Evolutionary conservation across 2,113 vertebrate genomes (phyloP).

Genomic region (Pitta sordida): DNA sequence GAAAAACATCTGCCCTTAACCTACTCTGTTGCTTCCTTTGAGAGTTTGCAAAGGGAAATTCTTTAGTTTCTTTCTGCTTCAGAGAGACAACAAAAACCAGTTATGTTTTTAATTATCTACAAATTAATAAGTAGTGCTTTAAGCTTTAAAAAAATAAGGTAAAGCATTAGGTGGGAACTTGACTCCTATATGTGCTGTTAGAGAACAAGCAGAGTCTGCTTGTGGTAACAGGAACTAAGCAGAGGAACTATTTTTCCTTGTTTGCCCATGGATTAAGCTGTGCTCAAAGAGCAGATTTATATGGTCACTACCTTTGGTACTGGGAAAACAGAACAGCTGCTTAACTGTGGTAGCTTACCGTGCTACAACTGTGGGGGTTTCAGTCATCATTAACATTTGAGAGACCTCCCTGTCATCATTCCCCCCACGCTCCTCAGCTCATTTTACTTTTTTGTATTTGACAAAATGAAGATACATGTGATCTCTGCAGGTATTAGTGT

Average conservation of each 20-base stretch:
- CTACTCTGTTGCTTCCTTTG: neutral
- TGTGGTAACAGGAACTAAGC: neutral
- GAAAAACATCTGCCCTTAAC: neutral
- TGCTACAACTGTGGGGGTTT: neutral
- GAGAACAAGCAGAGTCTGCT: neutral
- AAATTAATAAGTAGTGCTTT: neutral
- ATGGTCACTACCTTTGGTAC: neutral
- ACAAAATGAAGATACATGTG: neutral
- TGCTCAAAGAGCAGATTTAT: neutral
- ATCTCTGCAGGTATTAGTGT: neutral
- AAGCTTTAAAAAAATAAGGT: neutral
- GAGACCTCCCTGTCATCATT: neutral
- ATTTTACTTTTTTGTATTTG: neutral
- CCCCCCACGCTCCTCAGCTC: neutral
- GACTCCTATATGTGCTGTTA: neutral
- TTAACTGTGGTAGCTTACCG: neutral
- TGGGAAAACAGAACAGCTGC: neutral
- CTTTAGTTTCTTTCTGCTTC: neutral
- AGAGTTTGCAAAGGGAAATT: neutral
- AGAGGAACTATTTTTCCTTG: neutral
- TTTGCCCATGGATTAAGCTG: neutral
- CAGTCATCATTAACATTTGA: neutral
- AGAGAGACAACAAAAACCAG: neutral
- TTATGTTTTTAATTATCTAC: neutral
- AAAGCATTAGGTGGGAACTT: neutral